Evolutionary conservation across 2,113 vertebrate species (phyloP), one percentile per base, ranked within the genome.

Genomic region (Corythornis madagascariensis): DNA sequence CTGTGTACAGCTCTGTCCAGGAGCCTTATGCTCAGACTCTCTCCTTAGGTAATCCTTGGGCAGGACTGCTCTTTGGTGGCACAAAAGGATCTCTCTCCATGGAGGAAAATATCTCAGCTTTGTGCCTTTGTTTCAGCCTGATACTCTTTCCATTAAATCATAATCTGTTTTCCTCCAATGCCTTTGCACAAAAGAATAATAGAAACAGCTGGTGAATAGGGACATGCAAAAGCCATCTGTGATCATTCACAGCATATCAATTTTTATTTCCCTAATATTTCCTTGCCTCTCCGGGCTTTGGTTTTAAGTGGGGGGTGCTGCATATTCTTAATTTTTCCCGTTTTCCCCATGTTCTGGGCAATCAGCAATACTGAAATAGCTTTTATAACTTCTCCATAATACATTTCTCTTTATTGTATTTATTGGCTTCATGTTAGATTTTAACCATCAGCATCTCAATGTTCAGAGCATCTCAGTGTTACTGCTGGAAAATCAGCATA

Each of bases 191-290:
- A 31, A 72, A 60, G 43, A 82, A 31, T 73, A 76, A 59, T 77
- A 90, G 72, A 88, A 94, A 74, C 59, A 93, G 72, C 75, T 96
- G 73, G 74, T 86, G 66, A 78, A 95, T 26, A 69, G 75, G 24
- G 81, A 67, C 78, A 71, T 42, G 63, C 84, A 91, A 76, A 80
- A 96, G 40, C 73, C 67, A 82, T 90, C 80, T 91, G 77, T 93
- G 88, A 79, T 90, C 33, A 5, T 86, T 90, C 85, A 86, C 63
- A 84, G 74, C 25, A 42, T 89, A 86, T 83, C 87, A 80, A 0
- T 78, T 94, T 88, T 90, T 71, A 81, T 88, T 72, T 88, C 61
- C 35, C 56, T 76, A 82, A 19, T 72, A 93, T 73, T 90, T 92
- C 80, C 42, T 94, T 82, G 55, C 66, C 74, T 88, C 73, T 90